A percentile compares a stretch with the other conserved stretches of the same genome.
These are phyloP conservation scores for Cariama cristata DNA, from an alignment of 2,113 vertebrate genomes.

Conservation along the genomic window DNA sequence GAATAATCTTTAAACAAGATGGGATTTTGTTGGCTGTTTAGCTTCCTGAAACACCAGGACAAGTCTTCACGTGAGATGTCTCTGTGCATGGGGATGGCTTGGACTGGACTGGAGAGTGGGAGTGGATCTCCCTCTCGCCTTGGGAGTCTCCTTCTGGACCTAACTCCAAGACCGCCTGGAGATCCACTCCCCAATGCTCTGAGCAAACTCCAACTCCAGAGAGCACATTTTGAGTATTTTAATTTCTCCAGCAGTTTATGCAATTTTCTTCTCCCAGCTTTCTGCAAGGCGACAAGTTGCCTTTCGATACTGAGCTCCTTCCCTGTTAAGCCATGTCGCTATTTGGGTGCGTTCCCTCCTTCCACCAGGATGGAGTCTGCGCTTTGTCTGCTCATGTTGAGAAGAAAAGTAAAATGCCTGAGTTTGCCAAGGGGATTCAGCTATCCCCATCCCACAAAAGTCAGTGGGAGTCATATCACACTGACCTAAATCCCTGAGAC, in stretches of 20 bases:
- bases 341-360: not conserved
- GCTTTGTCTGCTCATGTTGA: fast-evolving
- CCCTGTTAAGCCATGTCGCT: not conserved
- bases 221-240: not conserved
- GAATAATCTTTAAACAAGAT: not conserved
- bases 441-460: not conserved
- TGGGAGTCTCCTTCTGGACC: not conserved
- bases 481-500: not conserved
- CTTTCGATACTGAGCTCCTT: not conserved
- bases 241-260: not conserved
- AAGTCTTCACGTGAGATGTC: not conserved
- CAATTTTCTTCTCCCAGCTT: not conserved
- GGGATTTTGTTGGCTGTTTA: not conserved
- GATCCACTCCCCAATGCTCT: not conserved
- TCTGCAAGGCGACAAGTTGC: fast-evolving
- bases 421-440: not conserved
- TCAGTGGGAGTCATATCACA: not conserved
- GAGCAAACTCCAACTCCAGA: not conserved
- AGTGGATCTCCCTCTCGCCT: not conserved
- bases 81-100: not conserved
- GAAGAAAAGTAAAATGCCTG: not conserved
- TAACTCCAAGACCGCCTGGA: not conserved
- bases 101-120: too few species aligned
- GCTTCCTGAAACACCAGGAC: not conserved
- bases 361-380: not conserved